Conservation (phyloP, 2,113 vertebrate species). For the Caloenas nicobarica region DNA sequence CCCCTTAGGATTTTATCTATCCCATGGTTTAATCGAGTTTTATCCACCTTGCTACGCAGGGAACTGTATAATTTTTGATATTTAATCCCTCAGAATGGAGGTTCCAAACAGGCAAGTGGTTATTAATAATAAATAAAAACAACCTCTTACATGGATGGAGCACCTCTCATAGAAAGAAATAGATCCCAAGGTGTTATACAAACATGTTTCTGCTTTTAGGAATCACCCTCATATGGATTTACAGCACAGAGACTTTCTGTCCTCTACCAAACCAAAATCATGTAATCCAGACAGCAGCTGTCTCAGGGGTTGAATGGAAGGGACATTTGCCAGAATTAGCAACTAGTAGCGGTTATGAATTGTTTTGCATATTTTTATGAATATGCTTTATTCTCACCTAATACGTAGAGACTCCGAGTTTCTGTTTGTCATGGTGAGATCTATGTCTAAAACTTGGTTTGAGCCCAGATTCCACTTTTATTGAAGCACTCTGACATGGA, state of each 20-base stretch:
- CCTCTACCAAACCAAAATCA: slow-evolving; percentile 9
- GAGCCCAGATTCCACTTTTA: background rate
- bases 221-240: background rate
- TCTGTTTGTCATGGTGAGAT: background rate
- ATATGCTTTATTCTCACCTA: background rate
- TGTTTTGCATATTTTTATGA: slow-evolving; percentile 2
- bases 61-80: background rate
- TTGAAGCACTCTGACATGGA: slow-evolving; percentile 26
- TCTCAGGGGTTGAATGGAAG: slow-evolving; percentile 1
- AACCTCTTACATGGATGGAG: slow-evolving; percentile 7
- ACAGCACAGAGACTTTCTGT: background rate
- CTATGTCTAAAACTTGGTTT: background rate
- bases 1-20: background rate
- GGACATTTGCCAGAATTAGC: background rate
- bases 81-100: slow-evolving; percentile 3
- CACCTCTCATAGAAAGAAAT: slow-evolving; percentile 8
- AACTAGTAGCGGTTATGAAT: background rate
- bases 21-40: background rate
- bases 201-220: slow-evolving; percentile 21
- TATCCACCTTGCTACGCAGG: background rate
- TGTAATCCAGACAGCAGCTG: background rate
- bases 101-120: background rate
- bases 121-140: slow-evolving; percentile 62
- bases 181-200: background rate
- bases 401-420: background rate